phyloP scores from a whole-genome alignment of 2,888 invertebrate genomes.

The Leucoma salicis region DNA sequence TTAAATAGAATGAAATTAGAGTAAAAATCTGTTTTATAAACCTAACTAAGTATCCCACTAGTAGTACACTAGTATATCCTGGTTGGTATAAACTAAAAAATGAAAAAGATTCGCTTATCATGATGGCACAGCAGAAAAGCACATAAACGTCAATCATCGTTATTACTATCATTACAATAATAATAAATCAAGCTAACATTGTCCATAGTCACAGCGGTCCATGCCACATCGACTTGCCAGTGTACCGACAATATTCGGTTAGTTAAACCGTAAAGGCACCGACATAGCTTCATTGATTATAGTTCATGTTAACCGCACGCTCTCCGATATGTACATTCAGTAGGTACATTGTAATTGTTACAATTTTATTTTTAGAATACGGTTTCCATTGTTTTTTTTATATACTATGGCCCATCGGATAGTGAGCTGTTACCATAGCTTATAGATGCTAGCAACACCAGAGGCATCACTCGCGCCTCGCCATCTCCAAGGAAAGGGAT shows the following conservation, averaged over 20 bases:
- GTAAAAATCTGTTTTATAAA: too few relatives aligned
- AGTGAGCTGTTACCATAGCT: too few relatives aligned
- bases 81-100: background rate
- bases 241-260: conserved; percentile 58
- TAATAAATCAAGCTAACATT: conserved; percentile 3
- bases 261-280: conserved; percentile 78
- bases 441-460: too few relatives aligned
- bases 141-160: conserved; percentile 1
- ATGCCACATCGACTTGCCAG: conserved; percentile 47
- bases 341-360: too few relatives aligned
- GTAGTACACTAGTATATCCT: too few relatives aligned
- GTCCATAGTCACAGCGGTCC: conserved; percentile 1
- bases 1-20: too few relatives aligned
- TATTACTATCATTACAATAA: conserved; percentile 1
- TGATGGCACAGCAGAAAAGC: background rate
- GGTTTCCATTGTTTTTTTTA: too few relatives aligned
- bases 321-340: conserved; percentile 42
- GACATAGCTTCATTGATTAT: conserved; percentile 80
- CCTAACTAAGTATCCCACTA: too few relatives aligned
- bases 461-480: too few relatives aligned
- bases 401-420: too few relatives aligned
- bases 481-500: too few relatives aligned
- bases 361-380: too few relatives aligned
- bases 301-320: conserved; percentile 68
- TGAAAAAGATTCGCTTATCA: background rate